Evolutionary conservation across 2,797 vertebrate species (phyloP), one percentile per base, ranked within the genome.

Genomic region (Phataginus tetradactyla): DNA sequence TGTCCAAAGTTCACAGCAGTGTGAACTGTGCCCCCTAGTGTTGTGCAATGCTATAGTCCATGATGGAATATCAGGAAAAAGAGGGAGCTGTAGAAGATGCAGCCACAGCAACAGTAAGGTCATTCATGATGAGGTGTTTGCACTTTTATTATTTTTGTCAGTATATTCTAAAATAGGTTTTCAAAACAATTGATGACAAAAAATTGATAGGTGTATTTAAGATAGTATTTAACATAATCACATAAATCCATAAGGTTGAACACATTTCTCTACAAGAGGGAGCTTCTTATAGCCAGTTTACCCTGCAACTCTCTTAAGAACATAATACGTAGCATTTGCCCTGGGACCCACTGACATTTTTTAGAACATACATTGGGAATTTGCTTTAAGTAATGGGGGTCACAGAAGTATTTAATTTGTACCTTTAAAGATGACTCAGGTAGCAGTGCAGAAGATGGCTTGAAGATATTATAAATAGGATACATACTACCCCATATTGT

Each of bases 301-400:
- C 12, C 39, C 51, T 55, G 29, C 61, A n/a, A 29, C 29, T 68
- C 15, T 37, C 15, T 45, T 53, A 79, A 78, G 55, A 91, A 72
- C 74, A 75, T 32, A 88, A 23, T 17, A 53, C 32, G 10, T n/a
- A 45, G 34, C 25, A 53, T 77, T 77, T 77, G 29, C 51, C 39
- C 37, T 29, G 32, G 23, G 12, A 94, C 23, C 21, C 69, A 69
- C 71, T 64, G 51, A 72, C 18, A 93, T 90, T 96, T 91, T 93
- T 27, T 59, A 80, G 32, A 88, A 34, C 51, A 53, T 80, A 34
- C 5, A 17, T 14, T 85, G 45, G 25, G 20, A 42, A 32, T 71
- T 57, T 91, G 12, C 17, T 79, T 80, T 79, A 80, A 42, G 15
- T 66, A 89, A 23, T 59, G 23, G 25, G 53, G 15, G 17, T 81